Evolutionary conservation across 2,888 invertebrate genomes (phyloP), one percentile per base, ranked within the genome.

Genomic region (Lepeophtheirus nordmannii): DNA sequence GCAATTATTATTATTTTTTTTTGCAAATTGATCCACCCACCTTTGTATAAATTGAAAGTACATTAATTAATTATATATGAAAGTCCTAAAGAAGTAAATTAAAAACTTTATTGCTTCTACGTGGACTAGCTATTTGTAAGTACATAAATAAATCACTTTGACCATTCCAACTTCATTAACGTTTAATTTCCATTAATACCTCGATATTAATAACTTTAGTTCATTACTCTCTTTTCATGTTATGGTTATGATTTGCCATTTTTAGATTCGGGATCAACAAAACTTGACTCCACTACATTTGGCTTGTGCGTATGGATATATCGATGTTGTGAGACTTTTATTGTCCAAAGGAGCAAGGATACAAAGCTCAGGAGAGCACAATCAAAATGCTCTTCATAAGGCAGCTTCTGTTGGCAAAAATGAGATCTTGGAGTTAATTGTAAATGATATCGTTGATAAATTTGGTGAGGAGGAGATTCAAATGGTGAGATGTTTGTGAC

Each of bases 261-360:
- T 61, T 20, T 69, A 77, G 76, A 73, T 73, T 14, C 68, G 69
- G 40, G 78, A 78, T 72, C 75, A 75, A 61, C 76, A 77, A 69
- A 71, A 72, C 60, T 76, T 77, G 75, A 77, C 76, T 22, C 74
- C 78, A 0, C 71, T 79, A 37, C 78, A 78, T 68, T 72, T 76
- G 69, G 78, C 78, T 12, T 74, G 76, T 53, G 73, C 74, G 7
- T 76, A 77, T 71, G 77, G 76, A 14, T 73, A 73, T 67, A 67
- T 72, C 10, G 72, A 73, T 37, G 72, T 77, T 40, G 75, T 74
- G 9, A 69, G 71, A 58, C 69, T 74, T 68, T 69, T 78, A 68
- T 73, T 77, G 66, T 72, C 74, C 20, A 73, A 74, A 14, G 75
- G 72, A 0, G 74, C 76, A 46, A 71, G 74, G 67, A 67, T 72